phyloP scores from a whole-genome alignment of 2,797 vertebrate genomes.

The Podarcis lilfordi region DNA sequence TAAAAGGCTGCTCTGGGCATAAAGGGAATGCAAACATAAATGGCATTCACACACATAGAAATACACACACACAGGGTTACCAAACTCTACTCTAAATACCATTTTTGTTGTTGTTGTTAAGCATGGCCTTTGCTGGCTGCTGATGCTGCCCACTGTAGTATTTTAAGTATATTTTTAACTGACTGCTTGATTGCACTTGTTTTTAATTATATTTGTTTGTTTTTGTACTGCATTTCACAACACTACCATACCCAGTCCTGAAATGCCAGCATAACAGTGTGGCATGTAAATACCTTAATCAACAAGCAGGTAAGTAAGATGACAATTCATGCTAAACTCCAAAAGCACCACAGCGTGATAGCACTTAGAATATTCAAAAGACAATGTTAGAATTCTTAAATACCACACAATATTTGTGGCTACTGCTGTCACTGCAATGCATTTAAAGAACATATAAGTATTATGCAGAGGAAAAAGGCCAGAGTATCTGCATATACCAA shows the following conservation, averaged over 20 bases:
- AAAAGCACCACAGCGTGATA: slow-evolving; percentile 51
- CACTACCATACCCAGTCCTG: too few species aligned
- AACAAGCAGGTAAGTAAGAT: slow-evolving; percentile 16
- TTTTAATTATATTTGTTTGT: too few species aligned
- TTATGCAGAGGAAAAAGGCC: background rate
- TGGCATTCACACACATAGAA: background rate
- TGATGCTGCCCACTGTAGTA: too few species aligned
- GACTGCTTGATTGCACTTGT: too few species aligned
- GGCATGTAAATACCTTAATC: too few species aligned
- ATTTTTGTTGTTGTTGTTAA: too few species aligned
- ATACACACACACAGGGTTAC: slow-evolving; percentile 23
- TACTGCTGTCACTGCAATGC: background rate
- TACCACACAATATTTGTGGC: slow-evolving; percentile 46
- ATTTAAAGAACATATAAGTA: background rate
- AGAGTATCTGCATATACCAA: background rate
- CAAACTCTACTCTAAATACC: slow-evolving; percentile 36
- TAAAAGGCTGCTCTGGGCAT: slow-evolving; percentile 63
- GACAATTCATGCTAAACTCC: slow-evolving; percentile 56
- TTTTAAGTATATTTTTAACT: too few species aligned
- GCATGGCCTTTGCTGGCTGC: too few species aligned
- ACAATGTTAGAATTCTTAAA: slow-evolving; percentile 61
- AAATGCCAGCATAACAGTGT: too few species aligned
- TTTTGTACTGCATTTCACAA: too few species aligned
- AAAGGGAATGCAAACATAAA: slow-evolving; percentile 57
- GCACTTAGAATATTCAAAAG: slow-evolving; percentile 53